These are phyloP conservation scores for Stichopus horrens DNA, from an alignment of 53 echinoderm and acorn worm species.

Conservation along the genomic window DNA sequence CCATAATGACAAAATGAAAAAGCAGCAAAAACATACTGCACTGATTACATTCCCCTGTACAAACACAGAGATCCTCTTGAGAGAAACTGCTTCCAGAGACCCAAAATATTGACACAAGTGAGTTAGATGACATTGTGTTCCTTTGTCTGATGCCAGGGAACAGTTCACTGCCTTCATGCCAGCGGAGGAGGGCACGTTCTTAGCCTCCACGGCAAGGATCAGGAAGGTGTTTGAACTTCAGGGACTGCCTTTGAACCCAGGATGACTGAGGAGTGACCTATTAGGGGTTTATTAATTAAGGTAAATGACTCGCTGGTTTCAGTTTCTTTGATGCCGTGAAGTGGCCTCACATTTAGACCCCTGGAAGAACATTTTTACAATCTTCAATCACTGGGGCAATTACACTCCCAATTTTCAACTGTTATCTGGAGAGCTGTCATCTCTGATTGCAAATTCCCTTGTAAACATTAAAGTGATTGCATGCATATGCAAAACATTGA, in stretches of 20 bases:
- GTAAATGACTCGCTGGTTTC: not conserved
- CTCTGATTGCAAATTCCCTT: too few relatives aligned
- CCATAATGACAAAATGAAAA: not conserved
- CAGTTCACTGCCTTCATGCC: constrained; percentile 22
- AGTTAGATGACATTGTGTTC: constrained; percentile 36
- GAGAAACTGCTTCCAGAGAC: constrained; percentile 5
- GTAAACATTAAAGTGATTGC: too few relatives aligned
- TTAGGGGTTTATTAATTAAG: not conserved
- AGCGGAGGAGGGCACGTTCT: not conserved
- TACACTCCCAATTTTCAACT: too few relatives aligned
- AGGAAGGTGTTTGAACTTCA: constrained; percentile 29
- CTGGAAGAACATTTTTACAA: too few relatives aligned
- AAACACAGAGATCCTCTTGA: constrained; percentile 5
- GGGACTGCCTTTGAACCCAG: not conserved
- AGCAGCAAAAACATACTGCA: constrained; percentile 16
- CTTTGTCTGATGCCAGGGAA: not conserved
- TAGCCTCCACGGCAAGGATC: not conserved
- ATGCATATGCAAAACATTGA: too few relatives aligned
- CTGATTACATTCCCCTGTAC: constrained; percentile 17
- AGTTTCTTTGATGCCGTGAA: not conserved
- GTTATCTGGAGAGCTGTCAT: too few relatives aligned
- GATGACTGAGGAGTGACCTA: not conserved
- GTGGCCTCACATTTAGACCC: too few relatives aligned
- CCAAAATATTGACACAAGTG: constrained; percentile 26
- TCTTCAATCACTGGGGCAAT: too few relatives aligned